Conservation (phyloP, 2,113 vertebrate species). For the Hypanus sabinus region DNA sequence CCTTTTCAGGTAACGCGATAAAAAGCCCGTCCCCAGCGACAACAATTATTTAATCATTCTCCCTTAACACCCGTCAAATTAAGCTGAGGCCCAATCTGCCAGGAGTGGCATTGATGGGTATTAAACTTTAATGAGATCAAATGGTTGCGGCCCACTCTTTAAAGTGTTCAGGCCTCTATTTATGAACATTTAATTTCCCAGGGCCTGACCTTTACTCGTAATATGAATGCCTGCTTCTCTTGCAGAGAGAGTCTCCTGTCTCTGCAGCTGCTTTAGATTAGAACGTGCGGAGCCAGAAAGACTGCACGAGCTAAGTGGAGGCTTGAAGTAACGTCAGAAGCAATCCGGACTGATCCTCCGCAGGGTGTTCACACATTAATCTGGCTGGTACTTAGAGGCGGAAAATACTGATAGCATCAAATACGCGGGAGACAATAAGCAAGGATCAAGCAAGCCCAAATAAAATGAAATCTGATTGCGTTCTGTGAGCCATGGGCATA, state of each 20-base stretch:
- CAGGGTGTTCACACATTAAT: conserved; percentile 39
- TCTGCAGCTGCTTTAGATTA: conserved; percentile 53
- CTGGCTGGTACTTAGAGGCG: conserved; percentile 42
- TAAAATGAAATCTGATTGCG: conserved; percentile 39
- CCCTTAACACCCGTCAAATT: conserved; percentile 63
- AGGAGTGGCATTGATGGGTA: conserved; percentile 57
- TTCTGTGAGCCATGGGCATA: conserved; percentile 23
- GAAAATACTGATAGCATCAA: conserved; percentile 41
- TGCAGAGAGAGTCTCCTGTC: background rate
- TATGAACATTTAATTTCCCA: conserved; percentile 64
- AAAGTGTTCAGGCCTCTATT: conserved; percentile 51
- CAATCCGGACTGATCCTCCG: conserved; percentile 38
- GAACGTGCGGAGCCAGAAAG: conserved; percentile 37
- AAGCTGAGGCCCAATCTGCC: conserved; percentile 54
- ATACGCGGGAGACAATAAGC: conserved; percentile 32
- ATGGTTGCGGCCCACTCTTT: conserved; percentile 66
- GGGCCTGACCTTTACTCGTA: conserved; percentile 53
- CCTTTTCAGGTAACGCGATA: conserved; percentile 44
- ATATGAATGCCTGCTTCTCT: background rate
- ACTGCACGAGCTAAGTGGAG: conserved; percentile 31
- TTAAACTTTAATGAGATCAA: conserved; percentile 71
- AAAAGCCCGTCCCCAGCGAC: conserved; percentile 54
- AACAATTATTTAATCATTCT: conserved; percentile 56
- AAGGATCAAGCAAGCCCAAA: background rate
- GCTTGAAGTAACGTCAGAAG: conserved; percentile 39